A percentile compares a stretch with the other conserved stretches of the same genome.
Evolutionary conservation across 2,113 vertebrate genomes (phyloP).

Genomic region (Urocitellus parryii): DNA sequence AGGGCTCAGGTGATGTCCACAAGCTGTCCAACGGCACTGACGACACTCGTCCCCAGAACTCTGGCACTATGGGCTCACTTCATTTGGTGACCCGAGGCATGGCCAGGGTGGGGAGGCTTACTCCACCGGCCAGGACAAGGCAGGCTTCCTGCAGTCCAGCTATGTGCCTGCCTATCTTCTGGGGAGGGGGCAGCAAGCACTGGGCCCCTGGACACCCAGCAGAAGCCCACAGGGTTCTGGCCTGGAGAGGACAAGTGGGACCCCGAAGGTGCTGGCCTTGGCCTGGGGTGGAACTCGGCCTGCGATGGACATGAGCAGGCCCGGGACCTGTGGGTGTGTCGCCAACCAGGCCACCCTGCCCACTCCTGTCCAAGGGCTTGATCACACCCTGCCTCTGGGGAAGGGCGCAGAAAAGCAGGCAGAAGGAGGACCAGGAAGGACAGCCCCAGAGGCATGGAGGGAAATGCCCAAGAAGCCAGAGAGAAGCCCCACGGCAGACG

Average conservation of each 20-base stretch:
- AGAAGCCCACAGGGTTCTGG: not conserved
- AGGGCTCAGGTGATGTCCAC: not conserved
- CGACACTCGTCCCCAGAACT: too few species aligned
- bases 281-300: not conserved
- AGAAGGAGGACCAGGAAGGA: too few species aligned
- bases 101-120: not conserved
- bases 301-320: too few species aligned
- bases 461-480: too few species aligned
- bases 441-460: too few species aligned
- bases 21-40: too few species aligned
- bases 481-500: too few species aligned
- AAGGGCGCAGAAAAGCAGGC: too few species aligned
- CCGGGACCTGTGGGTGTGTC: not conserved
- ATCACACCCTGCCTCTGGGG: not conserved
- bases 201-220: not conserved
- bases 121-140: not conserved
- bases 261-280: not conserved
- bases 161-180: not conserved
- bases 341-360: not conserved
- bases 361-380: not conserved
- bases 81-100: too few species aligned
- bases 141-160: not conserved
- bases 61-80: not conserved
- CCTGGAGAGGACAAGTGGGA: not conserved
- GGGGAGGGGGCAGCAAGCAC: not conserved